These are phyloP conservation scores for Drosophila auraria DNA, from an alignment of 1,140 invertebrate species.

Conservation along the genomic window DNA sequence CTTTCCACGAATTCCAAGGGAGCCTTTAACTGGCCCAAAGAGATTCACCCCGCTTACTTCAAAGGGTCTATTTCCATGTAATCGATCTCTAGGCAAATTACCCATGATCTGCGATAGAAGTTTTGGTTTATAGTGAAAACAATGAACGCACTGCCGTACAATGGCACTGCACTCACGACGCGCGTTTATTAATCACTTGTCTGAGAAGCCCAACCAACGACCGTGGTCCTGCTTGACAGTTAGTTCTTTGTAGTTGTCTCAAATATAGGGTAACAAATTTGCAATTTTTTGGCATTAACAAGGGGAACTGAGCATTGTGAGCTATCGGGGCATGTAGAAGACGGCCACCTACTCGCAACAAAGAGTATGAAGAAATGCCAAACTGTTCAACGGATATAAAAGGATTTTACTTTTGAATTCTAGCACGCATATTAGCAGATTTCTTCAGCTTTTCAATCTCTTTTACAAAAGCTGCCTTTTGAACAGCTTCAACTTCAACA, in stretches of 20 bases:
- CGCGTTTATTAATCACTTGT: no score
- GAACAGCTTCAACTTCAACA: no score
- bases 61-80: no score
- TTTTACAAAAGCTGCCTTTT: no score
- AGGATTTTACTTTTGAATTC: background rate
- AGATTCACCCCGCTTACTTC: background rate
- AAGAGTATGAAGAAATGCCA: background rate
- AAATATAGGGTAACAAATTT: background rate
- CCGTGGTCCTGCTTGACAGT: background rate
- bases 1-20: background rate
- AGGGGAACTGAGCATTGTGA: background rate
- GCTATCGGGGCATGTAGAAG: background rate
- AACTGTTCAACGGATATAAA: background rate
- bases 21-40: background rate
- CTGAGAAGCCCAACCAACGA: background rate
- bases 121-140: background rate
- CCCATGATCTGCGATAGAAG: no score
- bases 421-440: no score
- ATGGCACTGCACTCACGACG: background rate
- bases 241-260: background rate
- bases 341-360: background rate
- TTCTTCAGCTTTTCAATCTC: no score
- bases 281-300: background rate
- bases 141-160: background rate
- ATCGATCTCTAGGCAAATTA: no score